Evolutionary conservation across 2,113 vertebrate species (phyloP).

Genomic region (Ranitomeya imitator): DNA sequence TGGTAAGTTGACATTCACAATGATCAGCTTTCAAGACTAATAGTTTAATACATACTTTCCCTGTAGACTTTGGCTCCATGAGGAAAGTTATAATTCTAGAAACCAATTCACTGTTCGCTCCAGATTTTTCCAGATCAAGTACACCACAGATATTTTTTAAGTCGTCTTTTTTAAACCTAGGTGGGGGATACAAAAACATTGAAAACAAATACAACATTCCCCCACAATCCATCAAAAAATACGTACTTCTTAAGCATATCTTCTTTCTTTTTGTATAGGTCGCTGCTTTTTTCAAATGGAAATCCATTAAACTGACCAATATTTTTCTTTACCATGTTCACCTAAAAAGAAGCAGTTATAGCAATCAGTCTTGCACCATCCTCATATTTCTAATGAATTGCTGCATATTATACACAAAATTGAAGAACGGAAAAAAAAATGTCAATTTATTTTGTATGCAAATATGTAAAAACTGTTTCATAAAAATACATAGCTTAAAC

Average conservation of each 20-base stretch:
- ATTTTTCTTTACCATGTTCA: slow-evolving; percentile 88
- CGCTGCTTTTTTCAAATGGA: slow-evolving; percentile 84
- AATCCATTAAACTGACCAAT: slow-evolving; percentile 94
- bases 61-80: slow-evolving; percentile 86
- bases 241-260: slow-evolving; percentile 89
- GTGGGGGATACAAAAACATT: background rate
- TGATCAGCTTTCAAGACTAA: background rate
- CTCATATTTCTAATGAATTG: too few relatives aligned
- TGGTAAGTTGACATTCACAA: too few relatives aligned
- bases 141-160: slow-evolving; percentile 89
- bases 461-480: too few relatives aligned
- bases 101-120: slow-evolving; percentile 85
- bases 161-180: slow-evolving; percentile 70
- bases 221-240: background rate
- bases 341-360: slow-evolving; percentile 66
- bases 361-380: background rate
- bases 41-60: slow-evolving; percentile 78
- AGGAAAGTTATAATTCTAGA: slow-evolving; percentile 91
- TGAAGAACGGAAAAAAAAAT: too few relatives aligned
- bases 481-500: too few relatives aligned
- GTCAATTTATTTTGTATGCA: too few relatives aligned
- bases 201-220: background rate
- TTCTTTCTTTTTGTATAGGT: slow-evolving; percentile 85
- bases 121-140: slow-evolving; percentile 92
- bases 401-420: too few relatives aligned